Conservation (phyloP, 2,888 invertebrate genomes). For the Electrophaes corylata region DNA sequence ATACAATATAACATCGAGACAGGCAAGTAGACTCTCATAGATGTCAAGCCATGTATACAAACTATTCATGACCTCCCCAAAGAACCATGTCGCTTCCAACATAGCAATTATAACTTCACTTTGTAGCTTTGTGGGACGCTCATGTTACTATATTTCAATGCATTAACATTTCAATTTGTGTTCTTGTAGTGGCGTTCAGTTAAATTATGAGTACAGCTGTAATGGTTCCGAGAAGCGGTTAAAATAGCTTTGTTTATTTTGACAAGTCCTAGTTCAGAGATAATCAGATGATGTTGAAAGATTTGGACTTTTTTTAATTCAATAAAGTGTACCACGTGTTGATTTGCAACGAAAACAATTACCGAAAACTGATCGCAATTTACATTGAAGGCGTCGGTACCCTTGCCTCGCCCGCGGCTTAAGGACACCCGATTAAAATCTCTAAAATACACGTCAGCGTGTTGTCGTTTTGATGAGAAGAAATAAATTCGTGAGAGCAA, state of each 20-base stretch:
- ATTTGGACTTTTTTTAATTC: background rate
- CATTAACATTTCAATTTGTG: slow-evolving; percentile 32
- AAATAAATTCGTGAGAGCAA: slow-evolving; percentile 64
- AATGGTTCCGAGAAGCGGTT: slow-evolving; percentile 12
- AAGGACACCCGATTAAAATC: slow-evolving; percentile 73
- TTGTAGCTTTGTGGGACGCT: slow-evolving; percentile 18
- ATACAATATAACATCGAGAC: no score
- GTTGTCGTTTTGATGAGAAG: slow-evolving; percentile 83
- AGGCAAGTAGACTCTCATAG: background rate
- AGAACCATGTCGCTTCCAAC: slow-evolving; percentile 17
- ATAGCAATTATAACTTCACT: slow-evolving; percentile 26
- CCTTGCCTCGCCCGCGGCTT: slow-evolving; percentile 42
- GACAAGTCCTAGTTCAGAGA: no score
- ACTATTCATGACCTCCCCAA: slow-evolving; percentile 1
- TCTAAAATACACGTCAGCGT: slow-evolving; percentile 81
- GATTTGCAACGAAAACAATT: slow-evolving; percentile 78
- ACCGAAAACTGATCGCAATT: slow-evolving; percentile 66
- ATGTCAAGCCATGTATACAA: background rate
- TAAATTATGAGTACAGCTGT: slow-evolving; percentile 22
- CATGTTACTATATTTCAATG: slow-evolving; percentile 30
- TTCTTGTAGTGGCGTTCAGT: slow-evolving; percentile 20
- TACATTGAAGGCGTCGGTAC: slow-evolving; percentile 65
- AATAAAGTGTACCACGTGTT: slow-evolving; percentile 62
- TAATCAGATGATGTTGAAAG: no score
- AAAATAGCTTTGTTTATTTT: slow-evolving; percentile 21